Conservation (phyloP, 2,888 invertebrate genomes). For the Thymelicus acteon region DNA sequence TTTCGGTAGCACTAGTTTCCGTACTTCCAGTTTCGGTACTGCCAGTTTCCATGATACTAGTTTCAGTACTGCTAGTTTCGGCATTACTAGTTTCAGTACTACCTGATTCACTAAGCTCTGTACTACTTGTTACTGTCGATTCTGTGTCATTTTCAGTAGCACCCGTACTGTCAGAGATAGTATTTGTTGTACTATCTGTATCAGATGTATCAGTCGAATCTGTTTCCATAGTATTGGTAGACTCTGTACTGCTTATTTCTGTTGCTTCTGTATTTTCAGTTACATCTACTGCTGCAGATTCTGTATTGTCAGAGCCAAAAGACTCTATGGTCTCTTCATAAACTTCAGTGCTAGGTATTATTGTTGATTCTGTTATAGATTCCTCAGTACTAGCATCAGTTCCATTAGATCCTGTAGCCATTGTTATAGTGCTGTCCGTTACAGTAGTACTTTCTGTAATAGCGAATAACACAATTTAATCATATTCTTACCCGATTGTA, state of each 20-base stretch:
- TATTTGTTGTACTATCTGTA: conserved; percentile 23
- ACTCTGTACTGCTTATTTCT: conserved; percentile 28
- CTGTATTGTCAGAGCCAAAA: conserved; percentile 11
- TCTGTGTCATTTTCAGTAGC: conserved; percentile 19
- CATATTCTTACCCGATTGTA: too few species aligned
- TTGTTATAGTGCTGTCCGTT: too few species aligned
- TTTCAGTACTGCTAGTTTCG: conserved; percentile 34
- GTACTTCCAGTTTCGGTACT: conserved; percentile 27
- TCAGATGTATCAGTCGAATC: conserved; percentile 22
- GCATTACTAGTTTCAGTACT: conserved; percentile 26
- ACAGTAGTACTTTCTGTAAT: too few species aligned
- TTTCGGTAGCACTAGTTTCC: conserved; percentile 37
- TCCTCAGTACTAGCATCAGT: too few species aligned
- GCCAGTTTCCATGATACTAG: neutral
- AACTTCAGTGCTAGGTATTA: conserved; percentile 23
- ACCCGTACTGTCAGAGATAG: conserved; percentile 26
- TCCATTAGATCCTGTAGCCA: too few species aligned
- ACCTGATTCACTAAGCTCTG: conserved; percentile 25
- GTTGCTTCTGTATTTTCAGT: conserved; percentile 25
- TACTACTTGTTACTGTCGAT: conserved; percentile 21
- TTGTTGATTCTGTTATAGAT: too few species aligned
- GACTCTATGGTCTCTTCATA: neutral
- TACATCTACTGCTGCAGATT: conserved; percentile 14
- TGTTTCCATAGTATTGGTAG: conserved; percentile 18
- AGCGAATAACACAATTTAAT: too few species aligned